Evolutionary conservation across 2,888 invertebrate genomes (phyloP).

Genomic region (Ophion obscuratus): DNA sequence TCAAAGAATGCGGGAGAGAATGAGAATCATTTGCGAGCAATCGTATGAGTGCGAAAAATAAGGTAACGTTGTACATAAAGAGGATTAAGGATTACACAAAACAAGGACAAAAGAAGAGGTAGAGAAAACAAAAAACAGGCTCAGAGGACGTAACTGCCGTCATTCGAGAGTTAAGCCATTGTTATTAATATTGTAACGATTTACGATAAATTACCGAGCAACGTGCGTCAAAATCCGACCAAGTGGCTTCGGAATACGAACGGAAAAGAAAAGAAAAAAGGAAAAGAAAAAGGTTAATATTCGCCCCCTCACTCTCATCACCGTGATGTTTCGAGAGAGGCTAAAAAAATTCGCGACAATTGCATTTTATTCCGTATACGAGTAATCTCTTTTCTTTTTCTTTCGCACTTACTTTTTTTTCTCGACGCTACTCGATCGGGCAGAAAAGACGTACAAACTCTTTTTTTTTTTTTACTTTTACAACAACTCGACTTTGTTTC

Average conservation of each 20-base stretch:
- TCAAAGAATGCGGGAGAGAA: slow-evolving; percentile 53
- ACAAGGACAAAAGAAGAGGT: slow-evolving; percentile 19
- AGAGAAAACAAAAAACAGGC: slow-evolving; percentile 53
- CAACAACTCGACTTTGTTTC: slow-evolving; percentile 19
- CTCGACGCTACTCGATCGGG: background rate
- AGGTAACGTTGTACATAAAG: slow-evolving; percentile 62
- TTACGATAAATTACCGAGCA: slow-evolving; percentile 54
- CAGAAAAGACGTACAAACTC: background rate
- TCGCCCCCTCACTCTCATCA: background rate
- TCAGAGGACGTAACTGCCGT: slow-evolving; percentile 67
- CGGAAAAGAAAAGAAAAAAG: background rate
- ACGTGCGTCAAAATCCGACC: slow-evolving; percentile 49
- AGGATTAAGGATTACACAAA: slow-evolving; percentile 37
- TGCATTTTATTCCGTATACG: slow-evolving; percentile 7
- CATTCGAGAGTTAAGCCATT: slow-evolving; percentile 65
- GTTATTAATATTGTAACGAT: slow-evolving; percentile 59
- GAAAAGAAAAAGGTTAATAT: background rate
- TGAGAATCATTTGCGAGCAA: slow-evolving; percentile 40
- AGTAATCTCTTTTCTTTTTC: background rate
- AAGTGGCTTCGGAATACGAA: slow-evolving; percentile 30
- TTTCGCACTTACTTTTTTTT: slow-evolving; percentile 8
- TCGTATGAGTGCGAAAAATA: slow-evolving; percentile 48
- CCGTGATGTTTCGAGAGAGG: background rate
- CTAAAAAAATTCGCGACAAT: background rate
- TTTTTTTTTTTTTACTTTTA: slow-evolving; percentile 7